phyloP scores from a whole-genome alignment of 1,140 invertebrate genomes.

The Galendromus occidentalis region DNA sequence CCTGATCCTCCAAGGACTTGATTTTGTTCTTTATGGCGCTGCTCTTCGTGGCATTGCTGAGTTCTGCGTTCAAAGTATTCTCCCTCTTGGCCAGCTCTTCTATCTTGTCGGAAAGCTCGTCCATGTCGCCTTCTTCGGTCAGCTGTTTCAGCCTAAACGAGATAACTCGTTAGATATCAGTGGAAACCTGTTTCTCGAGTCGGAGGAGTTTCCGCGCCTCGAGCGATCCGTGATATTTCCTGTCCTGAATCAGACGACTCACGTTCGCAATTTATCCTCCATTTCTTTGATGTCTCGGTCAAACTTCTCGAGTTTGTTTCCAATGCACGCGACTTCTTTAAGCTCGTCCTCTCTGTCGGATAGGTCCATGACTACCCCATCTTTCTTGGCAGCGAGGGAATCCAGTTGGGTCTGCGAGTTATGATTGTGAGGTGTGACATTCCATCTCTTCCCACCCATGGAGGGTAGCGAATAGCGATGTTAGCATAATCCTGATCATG shows the following conservation, averaged over 20 bases:
- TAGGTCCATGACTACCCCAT: not conserved
- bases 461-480: too few relatives aligned
- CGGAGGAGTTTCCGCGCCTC: too few relatives aligned
- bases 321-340: not conserved
- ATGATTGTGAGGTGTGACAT: too few relatives aligned
- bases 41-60: not conserved
- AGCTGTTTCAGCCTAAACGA: not conserved
- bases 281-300: not conserved
- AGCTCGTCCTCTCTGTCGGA: not conserved
- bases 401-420: not conserved
- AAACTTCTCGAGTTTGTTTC: not conserved
- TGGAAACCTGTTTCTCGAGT: too few relatives aligned
- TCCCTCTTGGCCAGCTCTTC: not conserved
- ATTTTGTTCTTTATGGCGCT: not conserved
- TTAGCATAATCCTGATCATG: too few relatives aligned
- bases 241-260: too few relatives aligned
- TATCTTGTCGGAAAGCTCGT: not conserved
- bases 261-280: not conserved
- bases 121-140: not conserved
- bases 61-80: not conserved
- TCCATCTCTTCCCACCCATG: too few relatives aligned
- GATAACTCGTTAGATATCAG: too few relatives aligned
- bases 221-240: too few relatives aligned
- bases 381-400: not conserved
- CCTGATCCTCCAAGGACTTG: not conserved